phyloP scores from a whole-genome alignment of 2,113 vertebrate genomes.

The Caracal caracal region DNA sequence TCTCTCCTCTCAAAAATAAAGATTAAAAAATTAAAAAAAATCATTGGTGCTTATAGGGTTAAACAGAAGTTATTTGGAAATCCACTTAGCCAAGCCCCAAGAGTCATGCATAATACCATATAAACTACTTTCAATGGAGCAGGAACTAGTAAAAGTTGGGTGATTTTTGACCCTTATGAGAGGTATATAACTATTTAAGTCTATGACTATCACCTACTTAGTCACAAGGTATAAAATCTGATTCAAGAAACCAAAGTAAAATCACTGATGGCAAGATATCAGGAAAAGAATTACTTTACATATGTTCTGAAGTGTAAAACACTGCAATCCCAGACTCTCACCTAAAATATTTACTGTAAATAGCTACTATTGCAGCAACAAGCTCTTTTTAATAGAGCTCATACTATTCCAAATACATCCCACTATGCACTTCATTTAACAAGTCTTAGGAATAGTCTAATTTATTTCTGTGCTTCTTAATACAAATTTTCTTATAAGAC shows the following conservation, averaged over 20 bases:
- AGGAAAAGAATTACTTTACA: background rate
- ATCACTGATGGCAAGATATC: background rate
- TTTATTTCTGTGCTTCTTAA: conserved; percentile 19
- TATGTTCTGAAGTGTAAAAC: background rate
- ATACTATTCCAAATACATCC: background rate
- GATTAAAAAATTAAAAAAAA: too few species aligned
- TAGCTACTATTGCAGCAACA: conserved; percentile 4
- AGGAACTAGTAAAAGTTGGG: background rate
- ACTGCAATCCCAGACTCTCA: background rate
- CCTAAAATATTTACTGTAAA: background rate
- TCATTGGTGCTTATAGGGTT: background rate
- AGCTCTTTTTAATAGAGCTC: background rate
- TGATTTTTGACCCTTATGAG: background rate
- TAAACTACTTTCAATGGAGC: background rate
- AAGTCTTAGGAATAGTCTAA: background rate
- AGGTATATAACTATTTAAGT: background rate
- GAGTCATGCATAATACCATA: background rate
- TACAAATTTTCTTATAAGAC: conserved; percentile 5
- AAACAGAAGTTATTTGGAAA: conserved; percentile 18
- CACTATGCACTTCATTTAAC: background rate
- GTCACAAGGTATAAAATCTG: background rate
- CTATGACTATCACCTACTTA: background rate
- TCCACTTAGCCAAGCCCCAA: background rate
- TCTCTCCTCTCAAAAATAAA: too few species aligned
- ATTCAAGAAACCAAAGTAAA: background rate